Percentiles rank a stretch among this genome's conserved stretches.
Evolutionary conservation across 1,140 invertebrate species (phyloP).

Genomic region (Mya arenaria): DNA sequence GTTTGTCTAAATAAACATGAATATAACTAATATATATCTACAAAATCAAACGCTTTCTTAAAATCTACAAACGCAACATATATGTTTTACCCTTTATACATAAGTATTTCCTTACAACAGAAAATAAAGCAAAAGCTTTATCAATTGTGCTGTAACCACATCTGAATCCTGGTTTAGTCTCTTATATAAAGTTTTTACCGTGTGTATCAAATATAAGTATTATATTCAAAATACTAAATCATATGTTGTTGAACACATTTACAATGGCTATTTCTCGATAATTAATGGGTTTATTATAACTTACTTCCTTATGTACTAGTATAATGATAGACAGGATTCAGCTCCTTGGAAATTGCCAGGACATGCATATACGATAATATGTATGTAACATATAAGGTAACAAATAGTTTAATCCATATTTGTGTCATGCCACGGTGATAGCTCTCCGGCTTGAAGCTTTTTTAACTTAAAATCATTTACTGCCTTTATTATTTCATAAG

Average conservation of each 20-base stretch:
- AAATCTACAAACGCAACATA: no score
- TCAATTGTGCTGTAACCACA: conserved; percentile 26
- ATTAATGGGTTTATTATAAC: background rate
- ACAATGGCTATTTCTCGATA: background rate
- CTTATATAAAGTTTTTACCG: background rate
- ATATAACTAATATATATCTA: no score
- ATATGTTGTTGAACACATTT: conserved; percentile 4
- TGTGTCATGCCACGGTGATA: no score
- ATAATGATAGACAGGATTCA: background rate
- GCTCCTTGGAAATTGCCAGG: background rate
- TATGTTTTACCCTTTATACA: no score
- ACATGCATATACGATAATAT: no score
- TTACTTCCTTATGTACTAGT: conserved; percentile 2
- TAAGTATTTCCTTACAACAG: background rate
- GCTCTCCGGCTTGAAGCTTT: no score
- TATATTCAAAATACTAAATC: background rate
- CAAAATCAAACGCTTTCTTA: no score
- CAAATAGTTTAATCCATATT: no score
- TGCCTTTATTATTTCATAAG: no score
- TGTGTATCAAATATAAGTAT: conserved; percentile 5
- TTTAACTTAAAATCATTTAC: no score
- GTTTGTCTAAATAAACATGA: no score
- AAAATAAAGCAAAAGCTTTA: conserved; percentile 27
- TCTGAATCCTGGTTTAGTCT: conserved; percentile 25
- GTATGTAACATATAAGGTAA: no score